Conservation (phyloP, 1,140 invertebrate genomes). For the Reticulitermes speratus region DNA sequence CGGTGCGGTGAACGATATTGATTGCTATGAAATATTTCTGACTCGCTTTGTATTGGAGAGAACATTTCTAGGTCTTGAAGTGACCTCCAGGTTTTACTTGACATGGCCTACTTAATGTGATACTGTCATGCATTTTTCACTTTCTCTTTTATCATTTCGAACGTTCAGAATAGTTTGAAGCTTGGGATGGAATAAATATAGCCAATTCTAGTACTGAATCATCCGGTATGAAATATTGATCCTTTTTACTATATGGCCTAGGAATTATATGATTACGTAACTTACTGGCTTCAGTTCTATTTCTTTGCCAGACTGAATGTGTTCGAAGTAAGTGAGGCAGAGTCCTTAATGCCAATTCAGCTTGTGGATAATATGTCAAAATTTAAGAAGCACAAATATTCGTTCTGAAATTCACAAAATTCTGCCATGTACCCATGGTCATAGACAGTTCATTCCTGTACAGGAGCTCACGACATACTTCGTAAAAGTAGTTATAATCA, state of each 20-base stretch:
- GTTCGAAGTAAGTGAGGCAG: no score
- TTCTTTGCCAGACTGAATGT: neutral
- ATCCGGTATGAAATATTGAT: neutral
- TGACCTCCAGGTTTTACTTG: neutral
- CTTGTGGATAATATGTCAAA: no score
- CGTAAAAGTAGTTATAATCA: no score
- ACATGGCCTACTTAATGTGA: neutral
- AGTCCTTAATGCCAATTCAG: no score
- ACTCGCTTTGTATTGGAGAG: neutral
- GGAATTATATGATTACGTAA: neutral
- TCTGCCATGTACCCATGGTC: no score
- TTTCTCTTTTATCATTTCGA: neutral
- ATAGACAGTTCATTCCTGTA: no score
- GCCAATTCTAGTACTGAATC: neutral
- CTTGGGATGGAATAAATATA: neutral
- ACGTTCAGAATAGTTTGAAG: neutral
- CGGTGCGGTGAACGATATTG: neutral
- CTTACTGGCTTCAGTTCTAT: neutral
- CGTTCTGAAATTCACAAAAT: no score
- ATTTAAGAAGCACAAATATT: no score
- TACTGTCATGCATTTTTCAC: neutral
- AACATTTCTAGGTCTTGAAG: neutral
- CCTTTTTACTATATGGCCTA: neutral
- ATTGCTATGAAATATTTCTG: neutral
- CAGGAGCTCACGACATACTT: no score